Percentiles rank a stretch among this genome's conserved stretches.
phyloP scores from a whole-genome alignment of 2,113 vertebrate species.

The Phaethon lepturus region DNA sequence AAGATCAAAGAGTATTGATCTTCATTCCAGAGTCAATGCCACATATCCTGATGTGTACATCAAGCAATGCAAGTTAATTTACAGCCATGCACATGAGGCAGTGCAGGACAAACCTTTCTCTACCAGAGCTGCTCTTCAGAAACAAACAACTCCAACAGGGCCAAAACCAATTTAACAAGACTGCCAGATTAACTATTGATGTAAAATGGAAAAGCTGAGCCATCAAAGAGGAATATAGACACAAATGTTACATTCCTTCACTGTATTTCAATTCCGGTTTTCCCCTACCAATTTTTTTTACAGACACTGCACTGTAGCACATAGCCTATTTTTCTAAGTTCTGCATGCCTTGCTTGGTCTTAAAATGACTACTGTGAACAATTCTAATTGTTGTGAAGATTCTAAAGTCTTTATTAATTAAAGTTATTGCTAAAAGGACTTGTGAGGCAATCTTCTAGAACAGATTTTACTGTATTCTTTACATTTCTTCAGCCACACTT shows the following conservation, averaged over 20 bases:
- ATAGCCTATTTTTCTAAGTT: background rate
- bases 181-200: background rate
- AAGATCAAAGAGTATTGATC: conserved; percentile 66
- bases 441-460: background rate
- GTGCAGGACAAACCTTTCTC: background rate
- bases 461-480: background rate
- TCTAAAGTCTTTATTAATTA: background rate
- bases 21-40: conserved; percentile 48
- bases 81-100: background rate
- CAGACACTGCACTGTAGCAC: background rate
- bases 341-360: background rate
- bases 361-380: background rate
- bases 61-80: conserved; percentile 40
- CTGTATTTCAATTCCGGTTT: background rate
- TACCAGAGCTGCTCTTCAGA: background rate
- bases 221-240: background rate
- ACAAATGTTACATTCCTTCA: background rate
- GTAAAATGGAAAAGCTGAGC: background rate
- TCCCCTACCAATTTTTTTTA: background rate
- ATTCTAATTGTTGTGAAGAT: background rate
- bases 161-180: background rate
- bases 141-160: background rate
- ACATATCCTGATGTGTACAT: background rate
- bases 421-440: background rate
- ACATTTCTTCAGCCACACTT: background rate